phyloP scores from a whole-genome alignment of 1,140 invertebrate species.

The Trachelipus rathkii region DNA sequence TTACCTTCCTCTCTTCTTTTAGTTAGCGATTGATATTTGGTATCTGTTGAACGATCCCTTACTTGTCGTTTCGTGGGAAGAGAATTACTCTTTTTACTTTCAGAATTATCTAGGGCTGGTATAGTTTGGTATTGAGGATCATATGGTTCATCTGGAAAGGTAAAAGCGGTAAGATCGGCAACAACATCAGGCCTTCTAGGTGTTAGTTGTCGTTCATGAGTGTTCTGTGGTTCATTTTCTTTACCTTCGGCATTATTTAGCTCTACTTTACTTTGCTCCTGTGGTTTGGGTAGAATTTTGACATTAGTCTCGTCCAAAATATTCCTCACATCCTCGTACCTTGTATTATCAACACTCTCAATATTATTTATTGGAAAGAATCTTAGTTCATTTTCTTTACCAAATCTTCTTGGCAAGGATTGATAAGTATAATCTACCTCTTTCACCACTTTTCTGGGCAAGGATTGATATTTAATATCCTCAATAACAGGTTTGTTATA shows the following conservation, averaged over 20 bases:
- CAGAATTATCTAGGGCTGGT: not conserved
- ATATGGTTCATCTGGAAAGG: not conserved
- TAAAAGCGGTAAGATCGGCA: not conserved
- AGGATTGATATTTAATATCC: slow-evolving; percentile 36
- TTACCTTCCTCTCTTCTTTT: slow-evolving; percentile 33
- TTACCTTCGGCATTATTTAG: slow-evolving; percentile 20
- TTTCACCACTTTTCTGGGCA: slow-evolving; percentile 25
- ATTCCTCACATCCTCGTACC: not conserved
- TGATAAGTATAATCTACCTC: slow-evolving; percentile 8
- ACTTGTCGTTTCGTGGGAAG: not conserved
- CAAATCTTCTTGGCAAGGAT: slow-evolving; percentile 3
- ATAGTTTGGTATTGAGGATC: not conserved
- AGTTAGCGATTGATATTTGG: slow-evolving; percentile 25
- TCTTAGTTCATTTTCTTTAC: not conserved
- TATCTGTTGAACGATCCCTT: not conserved
- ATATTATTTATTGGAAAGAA: not conserved
- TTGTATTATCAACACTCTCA: not conserved
- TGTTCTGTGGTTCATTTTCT: slow-evolving; percentile 29
- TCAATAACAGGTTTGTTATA: not conserved
- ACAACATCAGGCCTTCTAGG: not conserved
- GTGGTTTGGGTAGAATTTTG: slow-evolving; percentile 4
- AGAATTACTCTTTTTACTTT: not conserved
- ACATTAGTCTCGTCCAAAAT: not conserved
- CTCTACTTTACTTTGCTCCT: not conserved
- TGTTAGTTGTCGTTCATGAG: not conserved